Evolutionary conservation across 2,797 vertebrate genomes (phyloP).

Genomic region (Phalloptychus januarius): DNA sequence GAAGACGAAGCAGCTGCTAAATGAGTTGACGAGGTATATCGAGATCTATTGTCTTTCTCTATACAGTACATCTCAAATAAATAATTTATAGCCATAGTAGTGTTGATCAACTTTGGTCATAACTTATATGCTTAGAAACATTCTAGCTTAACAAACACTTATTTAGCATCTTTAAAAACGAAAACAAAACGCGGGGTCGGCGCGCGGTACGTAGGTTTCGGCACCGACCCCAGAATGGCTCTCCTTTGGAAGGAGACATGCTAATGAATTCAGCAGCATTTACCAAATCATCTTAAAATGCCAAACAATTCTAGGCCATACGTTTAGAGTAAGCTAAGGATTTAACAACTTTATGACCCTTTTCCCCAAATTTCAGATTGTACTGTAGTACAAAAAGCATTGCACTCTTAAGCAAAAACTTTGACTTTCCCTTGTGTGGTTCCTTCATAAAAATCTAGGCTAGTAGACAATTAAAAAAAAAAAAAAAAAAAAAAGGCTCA

Average conservation of each 20-base stretch:
- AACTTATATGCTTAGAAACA: slow-evolving; percentile 83
- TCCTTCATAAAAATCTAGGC: slow-evolving; percentile 80
- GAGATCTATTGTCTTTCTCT: slow-evolving; percentile 82
- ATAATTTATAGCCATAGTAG: slow-evolving; percentile 84
- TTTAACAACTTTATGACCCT: slow-evolving; percentile 73
- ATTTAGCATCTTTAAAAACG: slow-evolving; percentile 75
- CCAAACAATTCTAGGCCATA: slow-evolving; percentile 69
- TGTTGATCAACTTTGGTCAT: slow-evolving; percentile 85
- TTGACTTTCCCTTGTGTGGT: slow-evolving; percentile 76
- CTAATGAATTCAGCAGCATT: slow-evolving; percentile 71
- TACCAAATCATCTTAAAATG: slow-evolving; percentile 74
- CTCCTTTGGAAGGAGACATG: slow-evolving; percentile 73
- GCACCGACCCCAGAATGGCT: slow-evolving; percentile 58
- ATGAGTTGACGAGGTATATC: slow-evolving; percentile 83
- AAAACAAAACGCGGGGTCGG: slow-evolving; percentile 52
- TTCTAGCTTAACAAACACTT: slow-evolving; percentile 81
- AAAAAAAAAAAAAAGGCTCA: slow-evolving; percentile 14
- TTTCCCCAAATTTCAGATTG: slow-evolving; percentile 72
- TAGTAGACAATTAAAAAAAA: slow-evolving; percentile 54
- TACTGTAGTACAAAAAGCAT: slow-evolving; percentile 79
- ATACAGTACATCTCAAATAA: slow-evolving; percentile 85
- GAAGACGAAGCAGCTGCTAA: slow-evolving; percentile 84
- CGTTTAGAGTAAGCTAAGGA: slow-evolving; percentile 73
- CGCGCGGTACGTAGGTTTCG: slow-evolving; percentile 56
- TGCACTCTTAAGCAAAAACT: slow-evolving; percentile 72